Conservation (phyloP, 2,797 vertebrate genomes). For the Hippopotamyrus pictus region DNA sequence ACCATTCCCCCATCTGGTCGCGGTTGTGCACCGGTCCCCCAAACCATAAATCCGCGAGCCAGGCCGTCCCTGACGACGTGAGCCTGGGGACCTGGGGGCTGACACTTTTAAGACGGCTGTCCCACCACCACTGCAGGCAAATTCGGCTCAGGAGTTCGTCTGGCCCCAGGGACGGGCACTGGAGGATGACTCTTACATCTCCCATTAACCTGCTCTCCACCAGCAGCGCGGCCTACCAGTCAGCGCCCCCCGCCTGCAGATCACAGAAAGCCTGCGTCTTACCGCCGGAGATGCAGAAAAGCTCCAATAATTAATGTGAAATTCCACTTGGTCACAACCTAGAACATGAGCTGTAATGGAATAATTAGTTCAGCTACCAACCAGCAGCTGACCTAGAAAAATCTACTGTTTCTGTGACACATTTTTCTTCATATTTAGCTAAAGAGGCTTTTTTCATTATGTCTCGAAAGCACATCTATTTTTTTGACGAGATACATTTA, state of each 20-base stretch:
- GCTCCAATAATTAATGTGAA: slow-evolving; percentile 12
- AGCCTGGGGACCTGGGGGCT: not conserved
- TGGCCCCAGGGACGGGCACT: not conserved
- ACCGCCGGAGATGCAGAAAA: not conserved
- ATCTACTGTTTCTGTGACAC: not conserved
- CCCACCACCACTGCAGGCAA: not conserved
- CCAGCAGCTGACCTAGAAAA: slow-evolving; percentile 19
- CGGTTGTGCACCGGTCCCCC: not conserved
- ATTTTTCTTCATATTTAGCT: slow-evolving; percentile 12
- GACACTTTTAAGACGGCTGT: not conserved
- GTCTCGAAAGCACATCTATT: slow-evolving; percentile 4
- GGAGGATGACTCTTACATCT: not conserved
- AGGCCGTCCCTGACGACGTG: not conserved
- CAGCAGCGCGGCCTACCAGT: not conserved
- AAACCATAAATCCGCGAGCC: not conserved
- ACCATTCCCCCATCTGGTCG: slow-evolving; percentile 40
- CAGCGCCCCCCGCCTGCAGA: not conserved
- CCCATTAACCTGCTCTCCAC: not conserved
- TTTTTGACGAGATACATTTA: slow-evolving; percentile 2
- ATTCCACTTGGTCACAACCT: slow-evolving; percentile 23
- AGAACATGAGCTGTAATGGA: slow-evolving; percentile 23
- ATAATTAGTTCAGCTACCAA: slow-evolving; percentile 23
- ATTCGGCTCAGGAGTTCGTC: no score
- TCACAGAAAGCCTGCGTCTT: not conserved
- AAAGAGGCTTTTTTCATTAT: slow-evolving; percentile 15